Conservation (phyloP, 2,888 invertebrate genomes). For the Thymelicus sylvestris region DNA sequence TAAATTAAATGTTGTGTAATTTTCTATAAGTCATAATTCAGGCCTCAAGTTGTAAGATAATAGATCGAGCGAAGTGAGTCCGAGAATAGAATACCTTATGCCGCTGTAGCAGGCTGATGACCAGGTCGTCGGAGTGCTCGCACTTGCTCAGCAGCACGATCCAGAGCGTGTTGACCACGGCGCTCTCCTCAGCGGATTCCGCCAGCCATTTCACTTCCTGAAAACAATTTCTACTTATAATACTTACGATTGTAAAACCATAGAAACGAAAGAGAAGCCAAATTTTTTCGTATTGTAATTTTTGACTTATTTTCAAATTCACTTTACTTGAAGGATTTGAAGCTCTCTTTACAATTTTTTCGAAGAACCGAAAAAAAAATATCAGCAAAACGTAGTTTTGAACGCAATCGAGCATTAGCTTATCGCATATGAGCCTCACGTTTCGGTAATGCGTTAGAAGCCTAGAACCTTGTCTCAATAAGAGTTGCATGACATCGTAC, state of each 20-base stretch:
- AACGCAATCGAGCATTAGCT: too few relatives aligned
- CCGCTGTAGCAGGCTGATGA: constrained; percentile 51
- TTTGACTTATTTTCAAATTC: background rate
- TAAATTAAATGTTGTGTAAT: background rate
- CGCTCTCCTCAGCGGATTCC: constrained; percentile 46
- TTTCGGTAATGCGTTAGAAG: too few relatives aligned
- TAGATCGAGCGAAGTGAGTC: background rate
- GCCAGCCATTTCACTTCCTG: constrained; percentile 68
- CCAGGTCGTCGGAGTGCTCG: constrained; percentile 52
- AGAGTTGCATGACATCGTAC: too few relatives aligned
- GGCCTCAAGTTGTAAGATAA: too few relatives aligned
- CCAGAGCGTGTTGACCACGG: constrained; percentile 64
- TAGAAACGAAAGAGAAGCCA: too few relatives aligned
- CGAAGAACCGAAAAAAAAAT: background rate
- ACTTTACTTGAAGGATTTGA: too few relatives aligned
- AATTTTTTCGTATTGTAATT: background rate
- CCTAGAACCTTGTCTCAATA: too few relatives aligned
- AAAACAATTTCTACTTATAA: constrained; percentile 35
- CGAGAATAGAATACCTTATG: constrained; percentile 55
- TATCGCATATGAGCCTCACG: too few relatives aligned
- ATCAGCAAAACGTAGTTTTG: too few relatives aligned
- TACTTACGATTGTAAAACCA: too few relatives aligned
- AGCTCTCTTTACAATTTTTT: too few relatives aligned
- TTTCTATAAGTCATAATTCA: too few relatives aligned
- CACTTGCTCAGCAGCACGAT: constrained; percentile 64